These are phyloP conservation scores for Peromyscus attwateri DNA, from an alignment of 2,797 vertebrate genomes.

Conservation along the genomic window DNA sequence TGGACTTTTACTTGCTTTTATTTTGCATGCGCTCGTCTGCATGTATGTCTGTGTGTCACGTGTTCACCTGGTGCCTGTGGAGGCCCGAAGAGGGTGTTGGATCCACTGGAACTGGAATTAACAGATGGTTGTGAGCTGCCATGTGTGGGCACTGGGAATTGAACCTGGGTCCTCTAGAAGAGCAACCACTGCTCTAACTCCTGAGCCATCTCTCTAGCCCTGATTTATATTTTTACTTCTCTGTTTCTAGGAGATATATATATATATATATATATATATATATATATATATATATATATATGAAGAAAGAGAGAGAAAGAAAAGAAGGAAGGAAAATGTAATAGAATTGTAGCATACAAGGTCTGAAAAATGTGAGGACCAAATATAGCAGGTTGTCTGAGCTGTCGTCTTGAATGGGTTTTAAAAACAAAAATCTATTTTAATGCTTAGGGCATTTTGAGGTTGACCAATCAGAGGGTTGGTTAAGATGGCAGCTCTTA, in stretches of 20 bases:
- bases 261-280: too few species aligned
- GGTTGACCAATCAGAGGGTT: neutral
- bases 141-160: neutral
- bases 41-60: neutral
- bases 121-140: neutral
- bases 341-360: neutral
- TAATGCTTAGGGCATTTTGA: neutral
- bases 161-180: neutral
- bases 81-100: neutral
- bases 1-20: neutral
- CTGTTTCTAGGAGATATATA: neutral
- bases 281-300: too few species aligned
- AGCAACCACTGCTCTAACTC: neutral
- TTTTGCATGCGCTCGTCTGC: neutral
- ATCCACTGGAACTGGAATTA: neutral
- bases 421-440: neutral
- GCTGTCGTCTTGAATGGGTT: neutral
- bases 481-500: neutral
- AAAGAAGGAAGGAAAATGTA: neutral
- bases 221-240: neutral
- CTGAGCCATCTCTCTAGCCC: neutral
- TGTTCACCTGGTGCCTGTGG: neutral
- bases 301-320: neutral
- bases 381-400: neutral
- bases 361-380: neutral